These are phyloP conservation scores for Spizella passerina DNA, from an alignment of 2,797 vertebrate species.

Conservation along the genomic window DNA sequence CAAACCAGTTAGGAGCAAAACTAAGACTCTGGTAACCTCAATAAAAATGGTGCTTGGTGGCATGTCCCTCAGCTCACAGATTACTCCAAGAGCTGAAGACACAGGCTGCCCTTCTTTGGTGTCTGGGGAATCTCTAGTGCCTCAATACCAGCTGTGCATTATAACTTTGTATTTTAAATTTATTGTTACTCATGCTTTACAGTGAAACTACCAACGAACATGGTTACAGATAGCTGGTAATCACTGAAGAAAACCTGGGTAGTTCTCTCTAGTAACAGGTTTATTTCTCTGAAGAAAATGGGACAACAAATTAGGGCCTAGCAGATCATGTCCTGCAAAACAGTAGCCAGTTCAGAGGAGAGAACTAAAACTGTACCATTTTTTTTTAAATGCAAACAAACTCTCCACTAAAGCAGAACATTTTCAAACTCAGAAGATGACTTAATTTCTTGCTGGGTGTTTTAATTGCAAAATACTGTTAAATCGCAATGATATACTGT, in stretches of 20 bases:
- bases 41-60: background rate
- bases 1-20: background rate
- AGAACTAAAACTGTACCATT: background rate
- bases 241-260: background rate
- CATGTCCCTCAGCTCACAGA: background rate
- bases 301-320: background rate
- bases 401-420: background rate
- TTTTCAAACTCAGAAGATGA: background rate
- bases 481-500: background rate
- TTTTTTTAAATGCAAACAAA: background rate
- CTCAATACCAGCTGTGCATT: fast-evolving
- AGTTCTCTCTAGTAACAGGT: background rate
- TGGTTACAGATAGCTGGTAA: background rate
- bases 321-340: background rate
- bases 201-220: background rate
- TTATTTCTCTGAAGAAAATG: background rate
- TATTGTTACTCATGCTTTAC: background rate
- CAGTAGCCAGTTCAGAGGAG: background rate
- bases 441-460: background rate
- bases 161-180: background rate
- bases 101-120: fast-evolving
- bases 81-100: background rate
- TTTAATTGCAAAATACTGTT: background rate
- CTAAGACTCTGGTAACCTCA: background rate
- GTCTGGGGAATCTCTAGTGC: background rate